These are phyloP conservation scores for Abscondita cerata DNA, from an alignment of 2,888 invertebrate species.

Conservation along the genomic window DNA sequence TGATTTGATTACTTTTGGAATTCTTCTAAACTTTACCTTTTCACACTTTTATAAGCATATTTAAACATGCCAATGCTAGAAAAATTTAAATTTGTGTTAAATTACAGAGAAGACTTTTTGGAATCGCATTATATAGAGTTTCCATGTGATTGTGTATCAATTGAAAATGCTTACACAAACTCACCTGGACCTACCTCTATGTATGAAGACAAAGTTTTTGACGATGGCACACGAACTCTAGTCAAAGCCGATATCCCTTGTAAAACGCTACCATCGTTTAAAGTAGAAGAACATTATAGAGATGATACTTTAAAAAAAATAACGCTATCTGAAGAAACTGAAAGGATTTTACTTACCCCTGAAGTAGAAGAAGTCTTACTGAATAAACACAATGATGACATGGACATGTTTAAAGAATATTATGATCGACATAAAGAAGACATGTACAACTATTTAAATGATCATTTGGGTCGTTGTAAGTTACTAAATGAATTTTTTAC, in stretches of 20 bases:
- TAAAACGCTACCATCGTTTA: background rate
- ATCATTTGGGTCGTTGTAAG: background rate
- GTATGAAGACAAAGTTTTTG: too few relatives aligned
- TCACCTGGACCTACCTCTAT: too few relatives aligned
- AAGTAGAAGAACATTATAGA: background rate
- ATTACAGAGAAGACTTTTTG: slow-evolving; percentile 1
- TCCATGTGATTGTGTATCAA: background rate
- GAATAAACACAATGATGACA: too few relatives aligned
- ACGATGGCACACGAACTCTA: background rate
- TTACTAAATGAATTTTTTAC: background rate
- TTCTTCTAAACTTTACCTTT: too few relatives aligned
- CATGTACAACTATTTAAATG: background rate
- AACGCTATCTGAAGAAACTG: too few relatives aligned
- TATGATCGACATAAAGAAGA: background rate
- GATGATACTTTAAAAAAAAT: background rate
- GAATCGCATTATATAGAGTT: background rate
- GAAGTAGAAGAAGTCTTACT: too few relatives aligned
- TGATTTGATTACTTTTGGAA: too few relatives aligned
- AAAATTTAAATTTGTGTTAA: too few relatives aligned
- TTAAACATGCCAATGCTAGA: too few relatives aligned
- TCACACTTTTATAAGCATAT: too few relatives aligned
- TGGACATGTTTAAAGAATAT: background rate
- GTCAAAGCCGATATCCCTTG: background rate
- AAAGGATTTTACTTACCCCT: too few relatives aligned
- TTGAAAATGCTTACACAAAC: too few relatives aligned